These are phyloP conservation scores for Neostethus bicornis DNA, from an alignment of 2,797 vertebrate species.

Conservation along the genomic window DNA sequence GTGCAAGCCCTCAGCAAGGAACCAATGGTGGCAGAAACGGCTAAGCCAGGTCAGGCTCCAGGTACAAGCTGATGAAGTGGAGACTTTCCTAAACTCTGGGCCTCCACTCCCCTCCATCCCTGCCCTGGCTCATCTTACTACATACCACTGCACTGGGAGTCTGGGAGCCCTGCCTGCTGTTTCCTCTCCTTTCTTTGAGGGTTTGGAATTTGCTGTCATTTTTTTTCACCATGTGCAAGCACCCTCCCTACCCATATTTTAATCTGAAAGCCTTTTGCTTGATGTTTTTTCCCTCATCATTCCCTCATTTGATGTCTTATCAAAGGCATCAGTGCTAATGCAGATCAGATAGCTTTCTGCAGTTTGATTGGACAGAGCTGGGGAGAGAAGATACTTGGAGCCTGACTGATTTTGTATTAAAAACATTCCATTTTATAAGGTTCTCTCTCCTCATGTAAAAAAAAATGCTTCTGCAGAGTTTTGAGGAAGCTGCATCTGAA, in stretches of 20 bases:
- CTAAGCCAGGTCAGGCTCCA: conserved; percentile 71
- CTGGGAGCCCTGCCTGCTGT: conserved; percentile 61
- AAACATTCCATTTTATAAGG: conserved; percentile 13
- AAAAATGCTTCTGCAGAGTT: conserved; percentile 24
- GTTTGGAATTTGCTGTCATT: conserved; percentile 57
- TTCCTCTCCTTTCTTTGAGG: conserved; percentile 55
- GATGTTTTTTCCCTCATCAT: conserved; percentile 12
- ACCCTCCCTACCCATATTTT: conserved; percentile 51
- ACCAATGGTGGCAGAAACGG: conserved; percentile 48
- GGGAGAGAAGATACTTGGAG: conserved; percentile 43
- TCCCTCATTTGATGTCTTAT: conserved; percentile 55
- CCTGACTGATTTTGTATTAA: conserved; percentile 19
- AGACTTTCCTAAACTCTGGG: conserved; percentile 37
- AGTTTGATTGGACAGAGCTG: conserved; percentile 69
- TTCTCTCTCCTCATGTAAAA: conserved; percentile 13
- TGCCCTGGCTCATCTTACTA: conserved; percentile 42
- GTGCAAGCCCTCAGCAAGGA: conserved; percentile 82
- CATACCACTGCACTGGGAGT: conserved; percentile 41
- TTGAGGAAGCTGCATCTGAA: conserved; percentile 38
- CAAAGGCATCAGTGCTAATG: conserved; percentile 58
- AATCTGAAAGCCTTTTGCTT: conserved; percentile 59
- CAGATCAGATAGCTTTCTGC: conserved; percentile 44
- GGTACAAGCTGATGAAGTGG: conserved; percentile 74
- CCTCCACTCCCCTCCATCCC: conserved; percentile 49
- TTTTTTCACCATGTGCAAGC: conserved; percentile 33